A percentile compares a stretch with the other conserved stretches of the same genome.
Conservation (phyloP, 1,140 invertebrate species). For the Pemphigus obesinymphae region DNA sequence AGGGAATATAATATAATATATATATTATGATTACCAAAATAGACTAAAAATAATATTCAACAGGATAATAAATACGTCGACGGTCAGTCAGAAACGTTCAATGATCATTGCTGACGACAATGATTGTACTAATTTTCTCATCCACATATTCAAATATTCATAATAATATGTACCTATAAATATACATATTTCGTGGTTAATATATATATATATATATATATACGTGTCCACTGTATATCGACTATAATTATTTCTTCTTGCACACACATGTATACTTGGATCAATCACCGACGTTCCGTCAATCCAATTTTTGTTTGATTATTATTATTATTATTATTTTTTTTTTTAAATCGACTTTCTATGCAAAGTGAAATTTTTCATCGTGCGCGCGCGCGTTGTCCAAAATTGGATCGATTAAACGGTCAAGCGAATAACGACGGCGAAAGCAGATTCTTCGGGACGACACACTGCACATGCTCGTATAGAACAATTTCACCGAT, state of each 20-base stretch:
- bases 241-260: neutral
- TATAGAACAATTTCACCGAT: constrained; percentile 7
- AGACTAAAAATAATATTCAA: too few species aligned
- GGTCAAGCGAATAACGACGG: constrained; percentile 9
- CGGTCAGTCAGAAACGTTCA: neutral
- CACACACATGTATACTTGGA: neutral
- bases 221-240: neutral
- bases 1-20: too few species aligned
- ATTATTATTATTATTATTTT: neutral
- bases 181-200: neutral
- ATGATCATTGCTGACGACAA: neutral
- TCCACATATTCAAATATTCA: neutral
- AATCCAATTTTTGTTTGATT: neutral
- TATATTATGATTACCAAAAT: too few species aligned
- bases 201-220: neutral
- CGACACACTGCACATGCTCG: neutral
- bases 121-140: neutral
- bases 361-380: constrained; percentile 28
- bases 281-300: neutral
- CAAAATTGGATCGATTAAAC: constrained; percentile 33
- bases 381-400: neutral
- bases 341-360: constrained; percentile 14
- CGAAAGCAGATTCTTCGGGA: neutral
- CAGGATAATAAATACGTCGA: too few species aligned
- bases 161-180: neutral